These are phyloP conservation scores for Caenorhabditis latens DNA, from an alignment of 1,140 invertebrate species.

Conservation along the genomic window DNA sequence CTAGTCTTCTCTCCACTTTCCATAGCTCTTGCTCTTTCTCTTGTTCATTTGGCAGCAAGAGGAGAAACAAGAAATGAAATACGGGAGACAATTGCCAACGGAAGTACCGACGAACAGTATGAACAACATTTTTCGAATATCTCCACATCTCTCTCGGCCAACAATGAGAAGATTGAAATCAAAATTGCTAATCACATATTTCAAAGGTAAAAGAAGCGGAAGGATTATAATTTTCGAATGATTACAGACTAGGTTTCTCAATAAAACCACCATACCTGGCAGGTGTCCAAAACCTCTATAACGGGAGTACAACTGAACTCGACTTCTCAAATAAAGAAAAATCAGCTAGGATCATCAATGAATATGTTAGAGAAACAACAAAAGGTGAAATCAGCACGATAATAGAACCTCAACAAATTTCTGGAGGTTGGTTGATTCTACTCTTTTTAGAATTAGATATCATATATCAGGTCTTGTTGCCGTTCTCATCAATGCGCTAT, in stretches of 20 bases:
- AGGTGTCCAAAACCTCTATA: background rate
- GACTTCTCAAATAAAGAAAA: conserved; percentile 10
- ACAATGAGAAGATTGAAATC: background rate
- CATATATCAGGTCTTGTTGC: conserved; percentile 44
- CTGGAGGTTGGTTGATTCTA: background rate
- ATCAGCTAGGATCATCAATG: background rate
- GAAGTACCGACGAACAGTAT: conserved; percentile 10
- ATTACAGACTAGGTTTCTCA: background rate
- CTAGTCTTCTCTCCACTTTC: conserved; percentile 54
- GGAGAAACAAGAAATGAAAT: conserved; percentile 42
- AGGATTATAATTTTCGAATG: background rate
- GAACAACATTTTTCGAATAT: background rate
- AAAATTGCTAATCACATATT: conserved; percentile 18
- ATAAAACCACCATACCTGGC: background rate
- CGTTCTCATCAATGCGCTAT: conserved; percentile 6
- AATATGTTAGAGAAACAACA: conserved; percentile 13
- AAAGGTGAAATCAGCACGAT: background rate
- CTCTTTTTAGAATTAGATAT: background rate
- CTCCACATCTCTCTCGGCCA: background rate
- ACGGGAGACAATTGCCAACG: background rate
- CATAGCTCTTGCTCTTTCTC: conserved; percentile 1
- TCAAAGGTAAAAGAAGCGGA: background rate
- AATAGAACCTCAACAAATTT: background rate
- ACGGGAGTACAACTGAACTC: background rate
- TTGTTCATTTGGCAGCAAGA: conserved; percentile 30